Conservation (phyloP, 2,888 invertebrate genomes). For the Minunthozetes semirufus region DNA sequence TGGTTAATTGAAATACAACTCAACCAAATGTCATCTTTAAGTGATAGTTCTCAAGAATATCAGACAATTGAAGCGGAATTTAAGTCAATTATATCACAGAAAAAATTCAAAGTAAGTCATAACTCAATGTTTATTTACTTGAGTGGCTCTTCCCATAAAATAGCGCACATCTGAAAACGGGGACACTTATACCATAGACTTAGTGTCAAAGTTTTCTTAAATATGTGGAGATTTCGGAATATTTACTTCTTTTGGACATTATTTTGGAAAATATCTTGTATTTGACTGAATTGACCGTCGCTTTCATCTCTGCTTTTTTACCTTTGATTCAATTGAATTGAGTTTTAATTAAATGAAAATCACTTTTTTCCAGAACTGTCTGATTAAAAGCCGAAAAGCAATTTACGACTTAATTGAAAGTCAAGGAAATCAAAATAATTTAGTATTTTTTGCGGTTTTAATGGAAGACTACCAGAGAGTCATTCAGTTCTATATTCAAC, state of each 20-base stretch:
- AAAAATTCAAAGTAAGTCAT: constrained; percentile 59
- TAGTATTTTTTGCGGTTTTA: constrained; percentile 75
- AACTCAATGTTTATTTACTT: too few species aligned
- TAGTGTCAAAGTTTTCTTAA: too few species aligned
- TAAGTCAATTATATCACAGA: constrained; percentile 64
- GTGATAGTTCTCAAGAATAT: constrained; percentile 51
- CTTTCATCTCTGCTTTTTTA: too few species aligned
- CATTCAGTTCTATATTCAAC: constrained; percentile 78
- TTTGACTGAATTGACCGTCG: too few species aligned
- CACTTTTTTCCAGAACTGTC: not conserved
- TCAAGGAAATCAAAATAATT: constrained; percentile 86
- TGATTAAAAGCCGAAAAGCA: constrained; percentile 69
- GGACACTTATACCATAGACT: too few species aligned
- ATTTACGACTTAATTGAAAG: constrained; percentile 85
- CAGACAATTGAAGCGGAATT: constrained; percentile 65
- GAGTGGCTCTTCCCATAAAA: too few species aligned
- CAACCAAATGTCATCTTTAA: constrained; percentile 71
- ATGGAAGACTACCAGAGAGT: constrained; percentile 89
- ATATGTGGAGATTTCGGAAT: too few species aligned
- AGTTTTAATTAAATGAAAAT: constrained; percentile 37
- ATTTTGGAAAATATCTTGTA: too few species aligned
- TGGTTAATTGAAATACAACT: constrained; percentile 92
- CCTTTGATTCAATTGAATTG: constrained; percentile 40
- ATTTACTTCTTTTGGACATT: too few species aligned
- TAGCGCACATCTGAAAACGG: too few species aligned